Conservation (phyloP, 2,797 vertebrate genomes). For the Clarias platycephalus region DNA sequence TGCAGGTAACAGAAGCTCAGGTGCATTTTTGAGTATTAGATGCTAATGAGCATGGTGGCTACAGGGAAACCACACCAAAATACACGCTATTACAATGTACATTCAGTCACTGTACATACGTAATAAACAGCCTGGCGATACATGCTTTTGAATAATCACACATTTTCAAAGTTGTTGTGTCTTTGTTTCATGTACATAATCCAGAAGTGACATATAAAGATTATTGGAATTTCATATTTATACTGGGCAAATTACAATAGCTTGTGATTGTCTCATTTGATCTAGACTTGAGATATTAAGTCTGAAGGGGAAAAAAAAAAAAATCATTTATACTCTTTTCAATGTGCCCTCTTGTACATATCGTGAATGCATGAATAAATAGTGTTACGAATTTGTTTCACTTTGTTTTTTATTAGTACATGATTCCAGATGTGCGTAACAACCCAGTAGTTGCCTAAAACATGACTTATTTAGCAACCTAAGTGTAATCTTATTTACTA, state of each 20-base stretch:
- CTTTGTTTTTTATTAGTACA: slow-evolving; percentile 4
- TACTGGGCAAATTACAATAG: slow-evolving; percentile 84
- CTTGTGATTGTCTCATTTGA: slow-evolving; percentile 78
- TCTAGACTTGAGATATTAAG: slow-evolving; percentile 71
- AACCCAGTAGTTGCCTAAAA: neutral
- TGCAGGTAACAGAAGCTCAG: slow-evolving; percentile 36
- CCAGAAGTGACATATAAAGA: slow-evolving; percentile 72
- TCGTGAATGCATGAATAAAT: slow-evolving; percentile 83
- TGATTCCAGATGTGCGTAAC: neutral
- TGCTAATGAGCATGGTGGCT: slow-evolving; percentile 32
- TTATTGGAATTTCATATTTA: slow-evolving; percentile 79
- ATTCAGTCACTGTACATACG: slow-evolving; percentile 44
- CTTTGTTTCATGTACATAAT: slow-evolving; percentile 75
- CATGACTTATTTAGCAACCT: neutral
- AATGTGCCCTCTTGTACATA: slow-evolving; percentile 84
- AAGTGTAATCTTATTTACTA: neutral
- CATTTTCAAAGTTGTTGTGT: slow-evolving; percentile 34
- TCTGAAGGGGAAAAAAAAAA: slow-evolving; percentile 67
- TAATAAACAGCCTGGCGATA: slow-evolving; percentile 29
- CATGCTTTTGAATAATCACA: slow-evolving; percentile 44
- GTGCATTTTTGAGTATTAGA: slow-evolving; percentile 30
- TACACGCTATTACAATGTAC: slow-evolving; percentile 44
- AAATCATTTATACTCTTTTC: slow-evolving; percentile 77
- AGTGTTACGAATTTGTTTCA: slow-evolving; percentile 59
- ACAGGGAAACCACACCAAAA: slow-evolving; percentile 44